Evolutionary conservation across 92 coral and sea anemone genomes (phyloP).

Genomic region (Zoanthus solanderi): DNA sequence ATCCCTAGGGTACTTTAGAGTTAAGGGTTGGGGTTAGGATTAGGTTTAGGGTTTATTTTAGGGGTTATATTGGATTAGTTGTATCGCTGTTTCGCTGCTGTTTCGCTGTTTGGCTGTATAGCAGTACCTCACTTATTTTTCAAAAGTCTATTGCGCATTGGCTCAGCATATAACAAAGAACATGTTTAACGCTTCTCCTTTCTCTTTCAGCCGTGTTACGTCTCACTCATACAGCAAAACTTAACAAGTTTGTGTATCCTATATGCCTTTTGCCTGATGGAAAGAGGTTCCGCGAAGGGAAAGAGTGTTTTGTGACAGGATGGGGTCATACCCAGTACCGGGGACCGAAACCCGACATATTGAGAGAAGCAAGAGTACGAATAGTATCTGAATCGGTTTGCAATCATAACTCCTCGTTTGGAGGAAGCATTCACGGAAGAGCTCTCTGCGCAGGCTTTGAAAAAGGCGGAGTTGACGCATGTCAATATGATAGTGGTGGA

Average conservation of each 20-base stretch:
- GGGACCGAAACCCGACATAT: conserved; percentile 78
- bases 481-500: conserved; percentile 92
- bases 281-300: conserved; percentile 62
- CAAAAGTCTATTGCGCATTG: not conserved
- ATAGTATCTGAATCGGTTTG: conserved; percentile 78
- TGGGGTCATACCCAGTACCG: conserved; percentile 84
- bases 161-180: not conserved
- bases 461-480: conserved; percentile 90
- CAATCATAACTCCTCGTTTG: conserved; percentile 67
- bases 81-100: too few relatives aligned
- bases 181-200: not conserved
- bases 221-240: conserved; percentile 67
- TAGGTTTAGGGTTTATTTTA: too few relatives aligned
- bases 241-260: conserved; percentile 80
- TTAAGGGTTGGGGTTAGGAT: too few relatives aligned
- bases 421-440: conserved; percentile 69
- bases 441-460: conserved; percentile 93
- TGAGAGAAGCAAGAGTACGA: conserved; percentile 79
- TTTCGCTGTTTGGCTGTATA: too few relatives aligned
- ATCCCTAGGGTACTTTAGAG: too few relatives aligned
- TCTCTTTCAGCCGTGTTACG: conserved; percentile 70
- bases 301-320: conserved; percentile 88
- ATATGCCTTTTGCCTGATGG: conserved; percentile 84
- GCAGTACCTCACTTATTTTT: not conserved
- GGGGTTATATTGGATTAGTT: too few relatives aligned